Base-by-base conservation (phyloP, 1,140 invertebrate species). In the Teleopsis dalmanni region DNA sequence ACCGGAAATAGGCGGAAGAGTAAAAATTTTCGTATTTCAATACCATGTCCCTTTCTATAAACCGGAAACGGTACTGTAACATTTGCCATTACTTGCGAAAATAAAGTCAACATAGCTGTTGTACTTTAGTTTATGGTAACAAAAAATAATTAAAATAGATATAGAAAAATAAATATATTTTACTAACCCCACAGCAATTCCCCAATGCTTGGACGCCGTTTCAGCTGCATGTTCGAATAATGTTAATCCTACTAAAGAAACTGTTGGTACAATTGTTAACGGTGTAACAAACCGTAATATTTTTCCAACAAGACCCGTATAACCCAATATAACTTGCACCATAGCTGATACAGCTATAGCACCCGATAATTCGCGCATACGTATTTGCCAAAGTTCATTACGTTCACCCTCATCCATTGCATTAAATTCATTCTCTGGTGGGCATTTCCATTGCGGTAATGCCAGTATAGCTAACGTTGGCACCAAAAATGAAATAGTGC, bases 1-100 rank as follows among this genome's bases (percentile, higher is more conserved):
- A 90, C 88, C 33, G 89, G 87, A 60, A 91, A 89, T 11, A 91
- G 63, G 71, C 88, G 87, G 63, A 90, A 91, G 4, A 89, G 61
- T 29, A 83, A 80, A 58, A 88, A 89, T 73, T 78, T 79, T 0
- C 64, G 65, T 10, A 85, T 55, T 27, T 71, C 69, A 38, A 81
- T 64, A 1, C 85, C 85, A 16, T 73, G 64, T 5, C 71, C 72
- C 57, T 77, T 80, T 43, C 72, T 74, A 55, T 81, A 90, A 1
- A 72, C 65, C 14, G 82, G 55, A 1, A 82, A 68, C 0, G 88
- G 87, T 16, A 84, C 70, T 14, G 77, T 69, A 0, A 91, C 77
- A 37, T 87, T 77, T 4, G 77, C 75, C 71, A 92, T 73, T 60
- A 87, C 82, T 70, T 91, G 86, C 0, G 88, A 91, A 60, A 91